These are phyloP conservation scores for Sarcophaga caerulescens DNA, from an alignment of 2,888 invertebrate genomes.

Conservation along the genomic window DNA sequence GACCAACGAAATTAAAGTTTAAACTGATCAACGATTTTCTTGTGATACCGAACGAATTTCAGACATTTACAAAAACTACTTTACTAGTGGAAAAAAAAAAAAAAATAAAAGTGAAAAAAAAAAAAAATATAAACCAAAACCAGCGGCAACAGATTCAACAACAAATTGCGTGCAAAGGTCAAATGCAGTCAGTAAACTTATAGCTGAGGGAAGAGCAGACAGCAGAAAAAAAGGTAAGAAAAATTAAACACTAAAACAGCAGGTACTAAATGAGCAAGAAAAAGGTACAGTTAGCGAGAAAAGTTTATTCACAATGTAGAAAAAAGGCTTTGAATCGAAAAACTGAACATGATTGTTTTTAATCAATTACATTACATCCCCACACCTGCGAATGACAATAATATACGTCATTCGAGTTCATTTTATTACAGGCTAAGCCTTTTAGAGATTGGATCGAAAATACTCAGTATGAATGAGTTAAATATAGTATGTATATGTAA, in stretches of 20 bases:
- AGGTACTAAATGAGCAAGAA: background rate
- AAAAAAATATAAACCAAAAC: background rate
- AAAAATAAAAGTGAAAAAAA: conserved; percentile 49
- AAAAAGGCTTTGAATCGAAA: too few species aligned
- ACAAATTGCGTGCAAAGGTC: conserved; percentile 60
- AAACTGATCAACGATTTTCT: conserved; percentile 3
- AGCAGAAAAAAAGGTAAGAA: background rate
- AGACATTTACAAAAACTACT: conserved; percentile 23
- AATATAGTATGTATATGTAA: too few species aligned
- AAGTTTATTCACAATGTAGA: background rate
- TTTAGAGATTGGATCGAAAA: too few species aligned
- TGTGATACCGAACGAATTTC: conserved; percentile 57
- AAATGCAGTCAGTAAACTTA: conserved; percentile 66
- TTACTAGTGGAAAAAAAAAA: conserved; percentile 46
- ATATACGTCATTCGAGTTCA: too few species aligned
- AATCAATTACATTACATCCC: too few species aligned
- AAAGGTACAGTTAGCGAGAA: conserved; percentile 19
- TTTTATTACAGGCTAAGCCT: too few species aligned
- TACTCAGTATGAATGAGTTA: too few species aligned
- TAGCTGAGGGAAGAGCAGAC: conserved; percentile 11
- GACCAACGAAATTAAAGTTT: background rate
- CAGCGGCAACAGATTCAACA: conserved; percentile 7
- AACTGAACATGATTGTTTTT: too few species aligned
- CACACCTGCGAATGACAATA: too few species aligned
- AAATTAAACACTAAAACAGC: background rate